These are phyloP conservation scores for Aporrectodea caliginosa DNA, from an alignment of 1,140 invertebrate genomes.

Conservation along the genomic window DNA sequence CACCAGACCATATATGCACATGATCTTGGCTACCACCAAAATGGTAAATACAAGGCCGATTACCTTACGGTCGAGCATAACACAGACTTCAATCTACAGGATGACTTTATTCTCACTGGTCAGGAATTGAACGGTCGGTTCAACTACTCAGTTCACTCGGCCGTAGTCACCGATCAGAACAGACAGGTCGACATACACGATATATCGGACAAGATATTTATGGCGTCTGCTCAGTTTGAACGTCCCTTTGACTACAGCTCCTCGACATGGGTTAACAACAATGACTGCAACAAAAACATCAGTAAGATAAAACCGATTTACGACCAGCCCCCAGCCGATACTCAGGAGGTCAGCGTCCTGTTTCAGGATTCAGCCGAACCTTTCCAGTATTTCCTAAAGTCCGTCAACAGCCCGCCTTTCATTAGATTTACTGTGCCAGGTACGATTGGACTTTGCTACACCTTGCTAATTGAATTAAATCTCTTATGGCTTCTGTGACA, in stretches of 20 bases:
- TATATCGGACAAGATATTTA: conserved; percentile 24
- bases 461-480: too few relatives aligned
- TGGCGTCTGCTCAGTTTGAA: conserved; percentile 26
- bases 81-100: conserved; percentile 25
- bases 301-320: conserved; percentile 15
- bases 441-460: too few relatives aligned
- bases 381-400: conserved; percentile 31
- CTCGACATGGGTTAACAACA: conserved; percentile 27
- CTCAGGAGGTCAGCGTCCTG: not conserved
- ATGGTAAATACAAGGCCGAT: conserved; percentile 27
- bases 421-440: conserved; percentile 32
- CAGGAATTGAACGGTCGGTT: not conserved
- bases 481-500: too few relatives aligned
- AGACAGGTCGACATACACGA: conserved; percentile 28
- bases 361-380: not conserved
- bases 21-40: conserved; percentile 14
- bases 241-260: conserved; percentile 30
- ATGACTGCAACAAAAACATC: conserved; percentile 23
- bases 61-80: conserved; percentile 29
- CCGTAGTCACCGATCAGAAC: not conserved
- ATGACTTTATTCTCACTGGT: conserved; percentile 28
- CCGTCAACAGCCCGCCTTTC: conserved; percentile 21
- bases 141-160: not conserved
- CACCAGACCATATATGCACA: conserved; percentile 21
- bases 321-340: not conserved